These are phyloP conservation scores for Aphodius sticticus DNA, from an alignment of 2,888 invertebrate species.

Conservation along the genomic window DNA sequence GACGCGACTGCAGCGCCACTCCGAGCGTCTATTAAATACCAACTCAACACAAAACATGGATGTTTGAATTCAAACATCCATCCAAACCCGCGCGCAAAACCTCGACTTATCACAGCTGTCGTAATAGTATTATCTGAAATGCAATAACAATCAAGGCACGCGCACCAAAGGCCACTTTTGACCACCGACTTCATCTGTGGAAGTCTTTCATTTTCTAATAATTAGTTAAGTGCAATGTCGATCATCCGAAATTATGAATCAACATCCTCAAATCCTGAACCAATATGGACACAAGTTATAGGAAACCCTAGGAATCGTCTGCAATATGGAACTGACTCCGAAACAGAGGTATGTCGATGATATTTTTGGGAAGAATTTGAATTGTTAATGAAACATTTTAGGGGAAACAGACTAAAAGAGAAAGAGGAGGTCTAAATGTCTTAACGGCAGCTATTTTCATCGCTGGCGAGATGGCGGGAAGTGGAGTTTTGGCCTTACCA, in stretches of 20 bases:
- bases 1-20: no score
- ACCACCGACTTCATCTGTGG: not conserved
- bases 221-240: not conserved
- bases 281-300: conserved; percentile 53
- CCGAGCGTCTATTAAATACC: no score
- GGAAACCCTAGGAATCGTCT: conserved; percentile 47
- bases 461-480: conserved; percentile 76
- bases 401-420: not conserved
- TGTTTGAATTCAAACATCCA: no score
- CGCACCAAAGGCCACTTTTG: not conserved
- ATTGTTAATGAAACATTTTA: not conserved
- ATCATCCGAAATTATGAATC: not conserved
- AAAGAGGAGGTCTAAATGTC: conserved; percentile 56
- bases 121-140: not conserved
- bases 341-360: conserved; percentile 13
- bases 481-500: conserved; percentile 75
- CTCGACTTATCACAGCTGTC: no score
- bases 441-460: conserved; percentile 69
- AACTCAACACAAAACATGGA: no score
- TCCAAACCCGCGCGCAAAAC: no score
- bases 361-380: not conserved
- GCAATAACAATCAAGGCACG: not conserved
- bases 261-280: conserved; percentile 43
- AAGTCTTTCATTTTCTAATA: not conserved
- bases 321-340: conserved; percentile 29